phyloP scores from a whole-genome alignment of 1,140 invertebrate species.

The Drosophila virilis region DNA sequence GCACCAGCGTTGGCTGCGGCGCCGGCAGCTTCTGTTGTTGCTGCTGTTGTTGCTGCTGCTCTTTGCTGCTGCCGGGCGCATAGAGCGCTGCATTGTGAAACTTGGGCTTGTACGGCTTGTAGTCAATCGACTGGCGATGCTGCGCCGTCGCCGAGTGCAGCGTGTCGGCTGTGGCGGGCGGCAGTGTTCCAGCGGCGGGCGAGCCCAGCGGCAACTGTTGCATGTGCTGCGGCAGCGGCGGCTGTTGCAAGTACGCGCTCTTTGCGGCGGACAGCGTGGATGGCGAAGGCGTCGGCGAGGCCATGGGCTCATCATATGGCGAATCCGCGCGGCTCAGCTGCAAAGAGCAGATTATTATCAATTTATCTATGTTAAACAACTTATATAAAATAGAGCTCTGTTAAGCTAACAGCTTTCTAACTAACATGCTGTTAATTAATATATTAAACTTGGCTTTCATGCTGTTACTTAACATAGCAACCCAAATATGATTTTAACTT shows the following conservation, averaged over 20 bases:
- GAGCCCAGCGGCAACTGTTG: constrained; percentile 77
- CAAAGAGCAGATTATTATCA: neutral
- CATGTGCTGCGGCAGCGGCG: constrained; percentile 58
- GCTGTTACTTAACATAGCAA: too few relatives aligned
- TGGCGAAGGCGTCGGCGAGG: constrained; percentile 69
- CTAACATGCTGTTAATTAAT: neutral
- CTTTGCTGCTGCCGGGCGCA: constrained; percentile 56
- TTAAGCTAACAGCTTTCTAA: too few relatives aligned
- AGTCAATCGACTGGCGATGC: constrained; percentile 67
- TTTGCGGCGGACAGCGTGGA: constrained; percentile 69
- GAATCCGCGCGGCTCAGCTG: constrained; percentile 76
- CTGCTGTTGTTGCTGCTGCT: constrained; percentile 53
- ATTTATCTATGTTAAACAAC: neutral
- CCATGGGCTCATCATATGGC: constrained; percentile 71
- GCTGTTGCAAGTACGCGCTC: constrained; percentile 72
- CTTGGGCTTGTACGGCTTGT: constrained; percentile 90
- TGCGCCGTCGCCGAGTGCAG: constrained; percentile 63
- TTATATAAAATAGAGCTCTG: too few relatives aligned
- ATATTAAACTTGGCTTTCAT: too few relatives aligned
- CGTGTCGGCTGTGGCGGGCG: constrained; percentile 63
- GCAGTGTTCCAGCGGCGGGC: constrained; percentile 75
- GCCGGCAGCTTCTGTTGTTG: constrained; percentile 33
- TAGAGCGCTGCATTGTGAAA: constrained; percentile 89
- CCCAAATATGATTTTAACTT: too few relatives aligned
- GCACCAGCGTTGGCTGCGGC: constrained; percentile 51